A percentile compares a stretch with the other conserved stretches of the same genome.
These are phyloP conservation scores for Glyptemys insculpta DNA, from an alignment of 2,797 vertebrate species.

Conservation along the genomic window DNA sequence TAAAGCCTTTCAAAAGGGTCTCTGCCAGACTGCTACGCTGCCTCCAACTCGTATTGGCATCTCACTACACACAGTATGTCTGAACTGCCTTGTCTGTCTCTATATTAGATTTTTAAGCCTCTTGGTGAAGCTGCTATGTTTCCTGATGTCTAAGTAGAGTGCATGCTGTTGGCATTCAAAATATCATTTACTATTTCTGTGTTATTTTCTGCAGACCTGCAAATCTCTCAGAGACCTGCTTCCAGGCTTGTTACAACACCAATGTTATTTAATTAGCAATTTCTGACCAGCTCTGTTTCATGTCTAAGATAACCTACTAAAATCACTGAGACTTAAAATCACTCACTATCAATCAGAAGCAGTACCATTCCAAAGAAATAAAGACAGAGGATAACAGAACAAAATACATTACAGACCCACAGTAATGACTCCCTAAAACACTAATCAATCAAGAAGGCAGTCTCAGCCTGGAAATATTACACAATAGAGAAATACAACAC, in stretches of 20 bases:
- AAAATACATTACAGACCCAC: not conserved
- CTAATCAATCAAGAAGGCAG: not conserved
- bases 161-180: not conserved
- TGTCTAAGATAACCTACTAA: not conserved
- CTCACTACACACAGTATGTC: not conserved
- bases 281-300: slow-evolving; percentile 36
- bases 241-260: slow-evolving; percentile 36
- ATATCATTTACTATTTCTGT: slow-evolving; percentile 1
- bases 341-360: not conserved
- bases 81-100: not conserved
- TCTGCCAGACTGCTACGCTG: not conserved
- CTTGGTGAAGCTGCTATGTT: not conserved
- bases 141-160: slow-evolving; percentile 12
- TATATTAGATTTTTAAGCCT: not conserved
- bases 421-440: not conserved
- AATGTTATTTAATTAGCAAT: slow-evolving; percentile 51
- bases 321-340: not conserved
- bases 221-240: slow-evolving; percentile 11
- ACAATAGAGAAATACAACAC: not conserved
- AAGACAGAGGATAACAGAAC: not conserved
- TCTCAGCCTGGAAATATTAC: not conserved
- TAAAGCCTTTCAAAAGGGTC: not conserved
- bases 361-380: not conserved
- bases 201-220: slow-evolving; percentile 8
- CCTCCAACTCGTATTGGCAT: not conserved